Conservation (phyloP, 2,888 invertebrate genomes). For the Acrobasis suavella region DNA sequence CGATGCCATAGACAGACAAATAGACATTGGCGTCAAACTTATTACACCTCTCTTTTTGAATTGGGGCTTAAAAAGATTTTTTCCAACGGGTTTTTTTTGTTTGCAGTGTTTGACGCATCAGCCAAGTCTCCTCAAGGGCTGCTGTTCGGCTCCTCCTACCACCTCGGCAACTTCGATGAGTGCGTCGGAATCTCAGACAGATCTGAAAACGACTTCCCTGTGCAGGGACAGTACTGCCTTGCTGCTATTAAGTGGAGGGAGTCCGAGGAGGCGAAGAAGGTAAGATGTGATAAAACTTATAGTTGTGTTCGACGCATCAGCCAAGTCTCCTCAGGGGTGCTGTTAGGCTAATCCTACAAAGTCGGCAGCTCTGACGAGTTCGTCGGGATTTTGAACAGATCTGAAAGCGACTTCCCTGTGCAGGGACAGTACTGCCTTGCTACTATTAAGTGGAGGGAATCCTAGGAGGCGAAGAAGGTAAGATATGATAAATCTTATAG, state of each 20-base stretch:
- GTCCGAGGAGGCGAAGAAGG: conserved; percentile 59
- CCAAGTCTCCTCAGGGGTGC: conserved; percentile 86
- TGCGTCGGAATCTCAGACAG: conserved; percentile 79
- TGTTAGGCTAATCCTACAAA: conserved; percentile 86
- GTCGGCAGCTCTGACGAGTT: conserved; percentile 90
- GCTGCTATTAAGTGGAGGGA: conserved; percentile 77
- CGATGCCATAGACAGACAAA: too few species aligned
- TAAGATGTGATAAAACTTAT: conserved; percentile 29
- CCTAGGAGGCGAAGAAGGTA: conserved; percentile 61
- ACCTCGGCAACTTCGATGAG: conserved; percentile 89
- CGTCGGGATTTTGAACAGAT: conserved; percentile 68
- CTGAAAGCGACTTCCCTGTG: conserved; percentile 59
- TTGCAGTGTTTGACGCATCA: conserved; percentile 88
- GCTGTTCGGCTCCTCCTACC: conserved; percentile 85
- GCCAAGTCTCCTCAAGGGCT: conserved; percentile 87
- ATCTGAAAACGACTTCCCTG: conserved; percentile 54
- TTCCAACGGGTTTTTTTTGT: conserved; percentile 14
- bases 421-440: conserved; percentile 86
- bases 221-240: conserved; percentile 86
- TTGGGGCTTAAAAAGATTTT: too few species aligned
- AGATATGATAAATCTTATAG: background rate
- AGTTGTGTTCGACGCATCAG: conserved; percentile 85
- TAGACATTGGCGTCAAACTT: too few species aligned
- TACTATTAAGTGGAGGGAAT: conserved; percentile 71
- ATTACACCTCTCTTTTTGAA: too few species aligned